These are phyloP conservation scores for Etheostoma perlongum DNA, from an alignment of 2,797 vertebrate species.

Conservation along the genomic window DNA sequence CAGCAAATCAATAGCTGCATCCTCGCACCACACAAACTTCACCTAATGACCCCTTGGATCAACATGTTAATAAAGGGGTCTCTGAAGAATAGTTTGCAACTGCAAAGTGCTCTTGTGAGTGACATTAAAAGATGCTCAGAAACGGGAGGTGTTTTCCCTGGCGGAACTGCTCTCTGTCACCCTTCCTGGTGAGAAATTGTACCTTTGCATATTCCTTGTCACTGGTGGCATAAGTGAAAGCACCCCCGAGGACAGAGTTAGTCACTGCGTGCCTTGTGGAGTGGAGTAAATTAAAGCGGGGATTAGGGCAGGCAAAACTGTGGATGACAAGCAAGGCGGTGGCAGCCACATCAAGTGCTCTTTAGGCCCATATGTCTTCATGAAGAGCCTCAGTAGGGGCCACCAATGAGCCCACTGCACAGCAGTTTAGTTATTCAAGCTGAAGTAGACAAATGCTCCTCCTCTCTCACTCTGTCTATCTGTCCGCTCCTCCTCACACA, in stretches of 20 bases:
- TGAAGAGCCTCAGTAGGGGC: constrained; percentile 83
- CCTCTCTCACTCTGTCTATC: constrained; percentile 13
- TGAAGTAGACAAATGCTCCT: constrained; percentile 55
- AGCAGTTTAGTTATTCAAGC: constrained; percentile 68
- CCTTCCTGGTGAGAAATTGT: constrained; percentile 94
- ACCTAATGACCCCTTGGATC: constrained; percentile 84
- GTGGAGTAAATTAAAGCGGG: constrained; percentile 97
- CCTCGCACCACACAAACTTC: constrained; percentile 75
- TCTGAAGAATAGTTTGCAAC: constrained; percentile 92
- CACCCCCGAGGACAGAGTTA: constrained; percentile 93
- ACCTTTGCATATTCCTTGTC: constrained; percentile 97
- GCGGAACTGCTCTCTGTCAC: constrained; percentile 92
- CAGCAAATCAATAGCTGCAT: constrained; percentile 84
- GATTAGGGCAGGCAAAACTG: constrained; percentile 93
- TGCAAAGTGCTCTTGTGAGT: constrained; percentile 89
- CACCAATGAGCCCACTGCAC: constrained; percentile 78
- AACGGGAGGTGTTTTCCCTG: constrained; percentile 88
- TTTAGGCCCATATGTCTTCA: constrained; percentile 92
- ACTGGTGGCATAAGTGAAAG: constrained; percentile 93
- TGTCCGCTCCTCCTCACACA: neutral
- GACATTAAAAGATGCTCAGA: constrained; percentile 91
- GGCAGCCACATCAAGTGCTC: constrained; percentile 85
- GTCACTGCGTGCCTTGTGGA: constrained; percentile 89
- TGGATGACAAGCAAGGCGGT: constrained; percentile 94
- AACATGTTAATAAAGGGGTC: constrained; percentile 88